A percentile compares a stretch with the other conserved stretches of the same genome.
Evolutionary conservation across 2,113 vertebrate species (phyloP).

Genomic region (human): GRCh38 chrY:26036001-26036500

Average conservation of each 20-base stretch:
- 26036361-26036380: background rate
- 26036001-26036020: background rate
- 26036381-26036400: constrained; percentile 17
- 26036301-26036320: constrained; percentile 60
- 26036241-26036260: no score
- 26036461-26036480: background rate
- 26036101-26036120: background rate
- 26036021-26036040: background rate
- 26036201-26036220: background rate
- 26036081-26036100: background rate
- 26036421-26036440: background rate
- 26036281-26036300: no score
- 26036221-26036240: background rate
- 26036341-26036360: constrained; percentile 1
- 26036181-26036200: background rate
- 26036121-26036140: background rate
- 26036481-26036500: background rate
- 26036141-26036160: background rate
- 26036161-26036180: background rate
- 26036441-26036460: background rate
- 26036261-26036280: no score
- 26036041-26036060: background rate
- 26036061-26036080: background rate
- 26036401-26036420: background rate
- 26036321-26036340: constrained; percentile 59